Evolutionary conservation across 1,140 invertebrate genomes (phyloP).

Genomic region (Bactericera cockerelli): DNA sequence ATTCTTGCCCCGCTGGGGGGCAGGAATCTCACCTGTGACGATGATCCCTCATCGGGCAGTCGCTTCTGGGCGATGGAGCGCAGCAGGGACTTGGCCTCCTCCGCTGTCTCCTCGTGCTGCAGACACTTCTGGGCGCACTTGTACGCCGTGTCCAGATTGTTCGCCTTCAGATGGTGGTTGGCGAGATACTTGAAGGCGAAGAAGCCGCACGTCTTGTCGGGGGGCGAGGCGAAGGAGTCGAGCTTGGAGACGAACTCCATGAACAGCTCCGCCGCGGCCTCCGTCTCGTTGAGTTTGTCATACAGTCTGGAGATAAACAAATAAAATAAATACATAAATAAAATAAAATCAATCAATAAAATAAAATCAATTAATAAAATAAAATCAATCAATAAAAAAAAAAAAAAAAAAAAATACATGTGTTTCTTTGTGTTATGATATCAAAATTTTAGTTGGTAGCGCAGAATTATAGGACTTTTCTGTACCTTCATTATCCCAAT

Average conservation of each 20-base stretch:
- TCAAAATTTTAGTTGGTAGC: too few species aligned
- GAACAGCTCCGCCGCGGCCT: conserved; percentile 81
- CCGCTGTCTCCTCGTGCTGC: conserved; percentile 72
- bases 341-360: conserved; percentile 5
- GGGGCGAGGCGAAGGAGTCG: conserved; percentile 39
- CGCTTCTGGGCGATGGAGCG: conserved; percentile 59
- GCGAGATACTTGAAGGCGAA: conserved; percentile 75
- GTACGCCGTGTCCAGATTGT: conserved; percentile 68
- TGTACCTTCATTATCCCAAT: too few species aligned
- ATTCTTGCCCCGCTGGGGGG: not conserved
- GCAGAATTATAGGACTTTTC: too few species aligned
- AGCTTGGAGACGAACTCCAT: conserved; percentile 71
- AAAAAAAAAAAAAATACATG: too few species aligned
- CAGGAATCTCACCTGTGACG: not conserved
- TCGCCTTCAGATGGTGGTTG: conserved; percentile 70
- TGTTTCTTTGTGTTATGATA: too few species aligned
- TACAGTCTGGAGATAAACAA: conserved; percentile 64
- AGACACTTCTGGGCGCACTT: conserved; percentile 87
- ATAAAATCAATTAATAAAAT: too few species aligned
- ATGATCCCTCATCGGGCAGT: conserved; percentile 31
- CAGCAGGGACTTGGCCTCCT: conserved; percentile 75
- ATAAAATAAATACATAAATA: too few species aligned
- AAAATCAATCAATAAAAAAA: too few species aligned
- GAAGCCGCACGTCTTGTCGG: conserved; percentile 47
- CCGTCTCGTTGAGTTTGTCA: conserved; percentile 67